phyloP scores from a whole-genome alignment of 2,888 invertebrate species.

The Trachelus stipa region DNA sequence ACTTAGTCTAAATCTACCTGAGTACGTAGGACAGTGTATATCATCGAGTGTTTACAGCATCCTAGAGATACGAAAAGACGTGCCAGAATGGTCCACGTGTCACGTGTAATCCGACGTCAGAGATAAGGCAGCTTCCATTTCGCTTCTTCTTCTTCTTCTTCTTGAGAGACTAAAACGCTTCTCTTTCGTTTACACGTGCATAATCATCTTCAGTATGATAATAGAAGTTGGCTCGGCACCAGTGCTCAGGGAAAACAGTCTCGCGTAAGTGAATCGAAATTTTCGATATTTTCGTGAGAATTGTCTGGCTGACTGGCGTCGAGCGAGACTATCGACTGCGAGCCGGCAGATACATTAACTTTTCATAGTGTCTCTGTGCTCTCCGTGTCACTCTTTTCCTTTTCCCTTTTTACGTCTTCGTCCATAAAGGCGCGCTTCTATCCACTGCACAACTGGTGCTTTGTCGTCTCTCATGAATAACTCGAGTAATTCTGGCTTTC shows the following conservation, averaged over 20 bases:
- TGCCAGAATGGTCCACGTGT: not conserved
- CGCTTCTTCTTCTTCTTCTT: not conserved
- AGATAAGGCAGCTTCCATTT: not conserved
- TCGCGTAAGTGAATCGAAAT: not conserved
- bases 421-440: not conserved
- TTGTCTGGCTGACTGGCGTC: not conserved
- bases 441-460: not conserved
- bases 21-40: not conserved
- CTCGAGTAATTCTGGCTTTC: slow-evolving; percentile 1
- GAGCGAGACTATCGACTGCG: not conserved
- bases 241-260: not conserved
- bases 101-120: not conserved
- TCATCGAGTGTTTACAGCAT: not conserved
- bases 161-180: not conserved
- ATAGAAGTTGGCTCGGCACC: not conserved
- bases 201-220: not conserved
- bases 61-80: not conserved
- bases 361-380: not conserved
- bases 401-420: not conserved
- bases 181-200: not conserved
- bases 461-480: slow-evolving; percentile 1
- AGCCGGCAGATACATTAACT: not conserved
- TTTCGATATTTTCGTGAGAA: not conserved
- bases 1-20: not conserved
- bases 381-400: not conserved